These are phyloP conservation scores for Arenaria interpres DNA, from an alignment of 2,113 vertebrate species.

Conservation along the genomic window DNA sequence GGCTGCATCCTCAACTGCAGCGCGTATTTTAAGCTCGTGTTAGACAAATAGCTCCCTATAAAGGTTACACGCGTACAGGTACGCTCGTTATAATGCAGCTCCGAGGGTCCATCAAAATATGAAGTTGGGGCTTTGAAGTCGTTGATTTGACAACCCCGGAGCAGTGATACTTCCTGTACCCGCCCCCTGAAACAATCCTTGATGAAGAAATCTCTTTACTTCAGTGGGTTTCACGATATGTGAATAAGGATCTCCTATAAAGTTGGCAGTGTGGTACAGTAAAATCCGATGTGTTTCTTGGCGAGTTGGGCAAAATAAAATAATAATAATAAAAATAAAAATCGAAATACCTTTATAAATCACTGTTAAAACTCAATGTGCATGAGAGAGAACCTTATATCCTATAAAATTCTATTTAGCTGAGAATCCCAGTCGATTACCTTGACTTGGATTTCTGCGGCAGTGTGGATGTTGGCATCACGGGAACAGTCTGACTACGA, in stretches of 20 bases:
- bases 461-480: not conserved
- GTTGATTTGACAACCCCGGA: conserved; percentile 15
- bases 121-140: conserved; percentile 8
- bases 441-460: not conserved
- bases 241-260: conserved; percentile 14
- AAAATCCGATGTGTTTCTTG: conserved; percentile 39
- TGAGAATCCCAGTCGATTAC: conserved; percentile 19
- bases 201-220: conserved; percentile 24
- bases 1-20: not conserved
- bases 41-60: not conserved
- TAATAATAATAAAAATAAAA: not conserved
- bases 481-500: not conserved
- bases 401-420: conserved; percentile 39
- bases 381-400: conserved; percentile 7
- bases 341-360: not conserved
- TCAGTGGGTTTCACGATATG: not conserved
- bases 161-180: conserved; percentile 54
- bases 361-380: conserved; percentile 3
- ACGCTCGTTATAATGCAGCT: not conserved
- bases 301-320: not conserved
- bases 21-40: not conserved
- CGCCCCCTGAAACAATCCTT: conserved; percentile 10
- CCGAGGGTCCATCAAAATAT: not conserved
- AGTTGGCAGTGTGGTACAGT: conserved; percentile 22
- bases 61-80: not conserved